A percentile compares a stretch with the other conserved stretches of the same genome.
These are phyloP conservation scores for Mesocentrotus franciscanus DNA, from an alignment of 53 echinoderm and acorn worm species.

Conservation along the genomic window DNA sequence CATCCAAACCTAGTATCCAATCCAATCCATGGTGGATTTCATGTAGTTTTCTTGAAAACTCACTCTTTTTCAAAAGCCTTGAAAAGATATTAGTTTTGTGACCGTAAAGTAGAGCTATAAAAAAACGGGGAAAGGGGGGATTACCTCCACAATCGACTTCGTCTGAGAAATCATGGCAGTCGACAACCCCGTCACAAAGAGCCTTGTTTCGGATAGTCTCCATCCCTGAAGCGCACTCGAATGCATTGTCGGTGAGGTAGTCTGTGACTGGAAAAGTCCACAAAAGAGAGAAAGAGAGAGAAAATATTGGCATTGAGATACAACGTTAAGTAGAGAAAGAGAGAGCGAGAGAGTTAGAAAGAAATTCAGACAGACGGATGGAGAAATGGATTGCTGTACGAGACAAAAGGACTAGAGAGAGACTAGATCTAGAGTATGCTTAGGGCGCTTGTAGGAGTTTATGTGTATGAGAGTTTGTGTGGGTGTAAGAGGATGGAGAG, in stretches of 20 bases:
- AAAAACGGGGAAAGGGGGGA: not conserved
- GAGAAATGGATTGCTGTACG: not conserved
- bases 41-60: no score
- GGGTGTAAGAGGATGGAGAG: not conserved
- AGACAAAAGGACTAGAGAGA: not conserved
- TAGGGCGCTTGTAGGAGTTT: no score
- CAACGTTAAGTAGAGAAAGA: not conserved
- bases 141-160: constrained; percentile 23
- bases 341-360: not conserved
- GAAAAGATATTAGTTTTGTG: no score
- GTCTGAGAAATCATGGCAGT: constrained; percentile 24
- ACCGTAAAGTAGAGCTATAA: not conserved
- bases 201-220: not conserved
- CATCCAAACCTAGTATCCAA: no score
- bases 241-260: not conserved
- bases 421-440: not conserved
- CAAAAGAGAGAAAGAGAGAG: not conserved
- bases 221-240: not conserved
- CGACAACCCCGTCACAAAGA: not conserved
- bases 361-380: not conserved
- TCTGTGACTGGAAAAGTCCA: not conserved
- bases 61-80: no score
- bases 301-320: no score
- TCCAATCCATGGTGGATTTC: no score
- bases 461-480: not conserved